Evolutionary conservation across 2,888 invertebrate species (phyloP), one percentile per base, ranked within the genome.

Genomic region (Temnothorax unifasciatus): DNA sequence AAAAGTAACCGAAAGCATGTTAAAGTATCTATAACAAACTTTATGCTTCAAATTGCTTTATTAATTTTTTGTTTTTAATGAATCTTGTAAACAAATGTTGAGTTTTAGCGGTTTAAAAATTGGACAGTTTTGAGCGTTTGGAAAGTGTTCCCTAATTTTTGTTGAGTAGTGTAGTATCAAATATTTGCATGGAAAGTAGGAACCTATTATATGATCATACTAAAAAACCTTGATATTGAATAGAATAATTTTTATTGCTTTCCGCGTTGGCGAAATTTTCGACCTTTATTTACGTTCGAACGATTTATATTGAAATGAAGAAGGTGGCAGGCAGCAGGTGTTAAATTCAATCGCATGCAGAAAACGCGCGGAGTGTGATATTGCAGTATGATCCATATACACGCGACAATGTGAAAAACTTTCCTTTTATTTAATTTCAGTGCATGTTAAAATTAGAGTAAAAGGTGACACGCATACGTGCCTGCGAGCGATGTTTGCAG

Each of bases 401-500:
- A 21, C 15, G 4, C 5, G 69, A 25, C 54, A 1, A 57, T 41
- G 25, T 21, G 9, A 73, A 73, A 73, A 57, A 73, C 5, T 73
- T 71, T 54, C 38, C 21, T 54, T 73, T 73, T 18, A 73, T 73
- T 73, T 73, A 25, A 38, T 57, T 73, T 41, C 41, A 57, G 11
- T 57, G 73, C 11, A 57, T 5, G 57, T 73, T 73, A 73, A 73
- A 73, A 73, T 57, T 41, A 15, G 57, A 73, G 57, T 57, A 73
- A 73, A 15, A 38, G 38, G 21, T 21, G 38, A 54, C 38, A 38
- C 25, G 2, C 15, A 21, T 25, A 15, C 1, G n/a, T 15, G 71
- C 15, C 38, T 21, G 11, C 18, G 29, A 50, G 11, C 29, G 68
- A 47, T 18, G 34, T 34, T 61, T 47, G n/a, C n/a, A n/a, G 13